Evolutionary conservation across 1,140 invertebrate species (phyloP).

Genomic region (Drosophila parabipectinata): DNA sequence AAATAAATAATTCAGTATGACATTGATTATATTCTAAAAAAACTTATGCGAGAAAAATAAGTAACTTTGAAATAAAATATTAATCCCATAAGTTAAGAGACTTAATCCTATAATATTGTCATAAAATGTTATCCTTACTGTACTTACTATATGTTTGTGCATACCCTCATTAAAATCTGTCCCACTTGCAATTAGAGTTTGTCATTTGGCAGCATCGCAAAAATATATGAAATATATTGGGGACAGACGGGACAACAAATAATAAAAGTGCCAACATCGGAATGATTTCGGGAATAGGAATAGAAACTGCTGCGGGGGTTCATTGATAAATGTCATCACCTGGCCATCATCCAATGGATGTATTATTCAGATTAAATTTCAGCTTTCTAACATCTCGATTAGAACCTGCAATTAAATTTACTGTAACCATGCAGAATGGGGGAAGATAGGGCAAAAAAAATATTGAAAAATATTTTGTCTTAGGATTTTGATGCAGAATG

Average conservation of each 20-base stretch:
- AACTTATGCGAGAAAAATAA: slow-evolving; percentile 2
- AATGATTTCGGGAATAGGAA: slow-evolving; percentile 13
- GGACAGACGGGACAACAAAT: slow-evolving; percentile 46
- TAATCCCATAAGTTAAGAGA: too few species aligned
- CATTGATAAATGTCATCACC: slow-evolving; percentile 40
- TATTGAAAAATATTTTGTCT: too few species aligned
- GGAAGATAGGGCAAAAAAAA: too few species aligned
- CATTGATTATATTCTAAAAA: neutral
- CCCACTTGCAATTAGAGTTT: slow-evolving; percentile 77
- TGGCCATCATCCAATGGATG: slow-evolving; percentile 9
- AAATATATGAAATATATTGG: slow-evolving; percentile 64
- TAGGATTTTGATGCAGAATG: too few species aligned
- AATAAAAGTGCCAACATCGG: slow-evolving; percentile 39
- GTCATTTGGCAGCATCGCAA: slow-evolving; percentile 70
- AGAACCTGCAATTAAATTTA: too few species aligned
- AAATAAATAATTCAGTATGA: slow-evolving; percentile 1
- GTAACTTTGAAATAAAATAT: neutral
- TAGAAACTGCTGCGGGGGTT: slow-evolving; percentile 4
- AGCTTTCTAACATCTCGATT: too few species aligned
- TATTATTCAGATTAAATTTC: slow-evolving; percentile 7
- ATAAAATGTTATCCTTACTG: slow-evolving; percentile 7
- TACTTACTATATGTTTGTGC: slow-evolving; percentile 8
- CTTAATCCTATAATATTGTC: neutral
- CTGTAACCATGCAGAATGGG: too few species aligned
- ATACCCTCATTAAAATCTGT: slow-evolving; percentile 72